phyloP scores from a whole-genome alignment of 2,113 vertebrate species.

The Myiozetetes cayanensis region DNA sequence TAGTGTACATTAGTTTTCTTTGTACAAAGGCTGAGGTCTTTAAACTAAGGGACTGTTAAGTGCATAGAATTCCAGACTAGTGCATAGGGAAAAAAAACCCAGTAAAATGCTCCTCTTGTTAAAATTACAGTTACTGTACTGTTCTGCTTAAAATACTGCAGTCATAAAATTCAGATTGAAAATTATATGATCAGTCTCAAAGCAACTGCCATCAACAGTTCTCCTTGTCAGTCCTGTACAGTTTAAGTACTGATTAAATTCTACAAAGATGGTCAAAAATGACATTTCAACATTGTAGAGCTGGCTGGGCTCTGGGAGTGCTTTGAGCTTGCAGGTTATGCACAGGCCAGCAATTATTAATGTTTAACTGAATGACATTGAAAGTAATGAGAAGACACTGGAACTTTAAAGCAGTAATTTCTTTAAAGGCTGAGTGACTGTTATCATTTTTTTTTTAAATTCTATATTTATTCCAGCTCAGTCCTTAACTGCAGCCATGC shows the following conservation, averaged over 20 bases:
- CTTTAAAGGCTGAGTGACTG: conserved; percentile 9
- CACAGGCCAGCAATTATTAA: conserved; percentile 30
- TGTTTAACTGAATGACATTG: conserved; percentile 1
- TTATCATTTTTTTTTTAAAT: background rate
- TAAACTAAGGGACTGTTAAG: background rate
- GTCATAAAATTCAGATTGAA: conserved; percentile 11
- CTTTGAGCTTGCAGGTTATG: conserved; percentile 47
- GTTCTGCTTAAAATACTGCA: conserved; percentile 14
- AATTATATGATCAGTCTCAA: conserved; percentile 10
- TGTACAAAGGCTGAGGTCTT: background rate
- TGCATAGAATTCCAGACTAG: background rate
- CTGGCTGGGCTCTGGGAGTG: conserved; percentile 21
- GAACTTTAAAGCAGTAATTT: conserved; percentile 47
- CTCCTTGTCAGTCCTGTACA: background rate
- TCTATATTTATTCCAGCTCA: conserved; percentile 34
- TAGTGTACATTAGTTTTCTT: background rate
- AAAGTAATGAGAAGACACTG: background rate
- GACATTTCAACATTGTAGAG: background rate
- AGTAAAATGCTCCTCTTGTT: conserved; percentile 33
- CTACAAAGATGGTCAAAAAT: conserved; percentile 31
- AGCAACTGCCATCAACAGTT: background rate
- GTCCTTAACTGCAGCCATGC: background rate
- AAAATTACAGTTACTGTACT: conserved; percentile 11
- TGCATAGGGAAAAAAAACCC: background rate
- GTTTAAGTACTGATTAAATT: conserved; percentile 2